Evolutionary conservation across 2,113 vertebrate genomes (phyloP).

Genomic region (Periophthalmus modestus): DNA sequence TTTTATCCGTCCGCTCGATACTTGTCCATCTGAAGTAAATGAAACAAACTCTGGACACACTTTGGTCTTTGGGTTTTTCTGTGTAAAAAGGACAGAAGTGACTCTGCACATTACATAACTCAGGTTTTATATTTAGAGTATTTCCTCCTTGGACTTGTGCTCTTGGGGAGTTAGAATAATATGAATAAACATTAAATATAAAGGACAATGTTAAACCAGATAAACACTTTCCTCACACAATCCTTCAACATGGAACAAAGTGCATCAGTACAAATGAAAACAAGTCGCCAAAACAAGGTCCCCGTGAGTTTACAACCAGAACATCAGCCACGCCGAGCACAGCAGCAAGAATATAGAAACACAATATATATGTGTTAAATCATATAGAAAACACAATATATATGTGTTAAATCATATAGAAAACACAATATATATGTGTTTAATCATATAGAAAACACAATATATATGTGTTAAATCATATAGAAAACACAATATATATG

Average conservation of each 20-base stretch:
- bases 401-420: no score
- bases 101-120: not conserved
- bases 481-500: conserved; percentile 23
- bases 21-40: no score
- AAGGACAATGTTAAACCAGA: not conserved
- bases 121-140: not conserved
- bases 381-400: conserved; percentile 16
- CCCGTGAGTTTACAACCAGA: conserved; percentile 1
- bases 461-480: conserved; percentile 14
- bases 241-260: conserved; percentile 42
- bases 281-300: not conserved
- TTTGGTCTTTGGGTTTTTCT: not conserved
- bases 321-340: conserved; percentile 10
- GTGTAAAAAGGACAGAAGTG: not conserved
- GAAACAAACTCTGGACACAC: not conserved
- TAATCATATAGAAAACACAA: conserved; percentile 12
- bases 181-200: not conserved
- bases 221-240: not conserved
- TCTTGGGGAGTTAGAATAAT: not conserved
- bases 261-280: conserved; percentile 45
- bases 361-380: conserved; percentile 22
- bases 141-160: not conserved
- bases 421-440: no score
- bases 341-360: conserved; percentile 10
- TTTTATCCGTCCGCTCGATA: no score